A percentile compares a stretch with the other conserved stretches of the same genome.
phyloP scores from a whole-genome alignment of 2,888 invertebrate genomes.

The Mechanitis mazaeus region DNA sequence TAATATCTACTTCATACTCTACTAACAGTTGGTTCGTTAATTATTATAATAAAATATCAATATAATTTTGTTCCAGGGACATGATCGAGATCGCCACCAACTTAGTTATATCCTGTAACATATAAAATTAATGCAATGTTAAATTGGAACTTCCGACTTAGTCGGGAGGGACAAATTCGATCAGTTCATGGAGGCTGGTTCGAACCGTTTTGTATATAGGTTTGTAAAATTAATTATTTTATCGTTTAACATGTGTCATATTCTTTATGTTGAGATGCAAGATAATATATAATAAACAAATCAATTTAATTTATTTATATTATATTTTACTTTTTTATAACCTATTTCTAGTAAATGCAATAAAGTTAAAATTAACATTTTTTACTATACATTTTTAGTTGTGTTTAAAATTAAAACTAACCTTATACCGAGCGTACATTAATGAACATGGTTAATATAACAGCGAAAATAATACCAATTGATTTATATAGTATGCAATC shows the following conservation, averaged over 20 bases:
- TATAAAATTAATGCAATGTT: slow-evolving; percentile 4
- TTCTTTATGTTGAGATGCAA: background rate
- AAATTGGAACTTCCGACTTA: slow-evolving; percentile 7
- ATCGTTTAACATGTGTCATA: slow-evolving; percentile 4
- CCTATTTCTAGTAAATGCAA: no score
- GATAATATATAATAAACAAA: background rate
- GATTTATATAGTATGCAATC: no score
- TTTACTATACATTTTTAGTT: no score
- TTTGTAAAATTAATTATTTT: slow-evolving; percentile 5
- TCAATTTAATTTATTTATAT: no score
- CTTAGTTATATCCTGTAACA: background rate
- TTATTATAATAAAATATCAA: background rate
- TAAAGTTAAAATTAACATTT: no score
- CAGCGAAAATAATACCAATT: no score
- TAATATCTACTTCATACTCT: slow-evolving; percentile 27
- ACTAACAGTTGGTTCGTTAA: slow-evolving; percentile 11
- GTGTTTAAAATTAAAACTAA: no score
- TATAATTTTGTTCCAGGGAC: no score
- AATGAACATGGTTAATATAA: no score
- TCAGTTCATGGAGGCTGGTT: background rate
- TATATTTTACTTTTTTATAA: no score
- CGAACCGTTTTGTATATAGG: slow-evolving; percentile 15
- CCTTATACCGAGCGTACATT: no score
- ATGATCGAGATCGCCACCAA: background rate
- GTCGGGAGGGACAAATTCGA: slow-evolving; percentile 7